Conservation (phyloP, 2,888 invertebrate genomes). For the Drosophila mimica region DNA sequence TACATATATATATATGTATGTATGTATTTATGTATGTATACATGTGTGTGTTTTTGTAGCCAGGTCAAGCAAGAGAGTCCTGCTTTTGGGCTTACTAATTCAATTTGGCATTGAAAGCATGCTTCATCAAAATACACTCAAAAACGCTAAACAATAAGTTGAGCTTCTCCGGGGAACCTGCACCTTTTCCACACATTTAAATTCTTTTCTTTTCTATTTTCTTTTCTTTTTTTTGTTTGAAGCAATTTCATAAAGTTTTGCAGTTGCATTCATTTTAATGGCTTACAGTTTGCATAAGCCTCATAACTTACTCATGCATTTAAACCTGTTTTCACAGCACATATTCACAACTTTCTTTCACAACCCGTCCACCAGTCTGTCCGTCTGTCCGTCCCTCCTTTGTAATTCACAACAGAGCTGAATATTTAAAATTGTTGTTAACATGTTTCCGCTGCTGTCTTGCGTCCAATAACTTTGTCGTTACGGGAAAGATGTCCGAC, state of each 20-base stretch:
- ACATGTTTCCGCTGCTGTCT: conserved; percentile 3
- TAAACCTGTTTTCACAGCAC: not conserved
- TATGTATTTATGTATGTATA: not conserved
- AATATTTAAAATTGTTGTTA: conserved; percentile 25
- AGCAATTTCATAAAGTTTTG: not conserved
- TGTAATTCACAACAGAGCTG: conserved; percentile 2
- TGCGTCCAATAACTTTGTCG: not conserved
- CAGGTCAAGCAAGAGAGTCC: conserved; percentile 13
- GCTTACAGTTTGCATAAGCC: not conserved
- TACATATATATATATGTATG: not conserved
- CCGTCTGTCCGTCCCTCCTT: not conserved
- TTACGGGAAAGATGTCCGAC: not conserved
- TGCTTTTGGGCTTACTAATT: conserved; percentile 13
- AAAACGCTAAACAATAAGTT: conserved; percentile 27
- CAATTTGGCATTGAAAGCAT: conserved; percentile 34
- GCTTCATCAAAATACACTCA: conserved; percentile 25
- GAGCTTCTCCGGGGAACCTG: not conserved
- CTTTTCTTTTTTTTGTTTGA: not conserved
- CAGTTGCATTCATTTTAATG: not conserved
- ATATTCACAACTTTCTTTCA: not conserved
- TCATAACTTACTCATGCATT: not conserved
- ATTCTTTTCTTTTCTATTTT: not conserved
- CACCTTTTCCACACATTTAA: not conserved
- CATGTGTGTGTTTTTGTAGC: not conserved
- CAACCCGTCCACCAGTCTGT: not conserved